Conservation (phyloP, 2,113 vertebrate species). For the Atractosteus spatula region DNA sequence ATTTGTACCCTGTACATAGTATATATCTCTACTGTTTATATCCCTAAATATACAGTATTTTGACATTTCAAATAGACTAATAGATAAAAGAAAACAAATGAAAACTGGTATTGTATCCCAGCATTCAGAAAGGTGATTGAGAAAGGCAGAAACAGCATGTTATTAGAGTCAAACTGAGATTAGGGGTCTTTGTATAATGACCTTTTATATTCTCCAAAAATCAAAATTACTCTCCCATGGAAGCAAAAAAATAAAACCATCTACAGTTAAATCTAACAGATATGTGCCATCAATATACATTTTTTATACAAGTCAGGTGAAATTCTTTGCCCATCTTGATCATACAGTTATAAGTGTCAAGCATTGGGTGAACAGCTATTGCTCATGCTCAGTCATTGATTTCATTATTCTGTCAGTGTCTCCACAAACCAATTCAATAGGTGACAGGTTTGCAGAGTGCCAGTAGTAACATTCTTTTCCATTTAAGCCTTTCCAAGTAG, state of each 20-base stretch:
- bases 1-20: too few species aligned
- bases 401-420: conserved; percentile 11
- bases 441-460: not conserved
- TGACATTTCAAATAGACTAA: too few species aligned
- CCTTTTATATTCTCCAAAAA: too few species aligned
- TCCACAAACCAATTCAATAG: conserved; percentile 11
- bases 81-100: too few species aligned
- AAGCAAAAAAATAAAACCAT: not conserved
- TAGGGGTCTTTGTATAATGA: too few species aligned
- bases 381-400: conserved; percentile 3
- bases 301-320: conserved; percentile 3
- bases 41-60: too few species aligned
- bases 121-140: too few species aligned
- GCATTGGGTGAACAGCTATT: conserved; percentile 8
- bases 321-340: conserved; percentile 16
- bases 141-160: too few species aligned
- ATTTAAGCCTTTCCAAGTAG: not conserved
- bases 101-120: too few species aligned
- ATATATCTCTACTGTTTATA: too few species aligned
- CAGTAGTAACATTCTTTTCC: not conserved
- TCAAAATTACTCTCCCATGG: too few species aligned
- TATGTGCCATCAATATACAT: not conserved
- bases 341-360: conserved; percentile 15
- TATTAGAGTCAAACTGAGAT: too few species aligned
- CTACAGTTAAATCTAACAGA: not conserved